Base-by-base conservation (phyloP, 2,888 invertebrate species). In the Cephonodes hylas region DNA sequence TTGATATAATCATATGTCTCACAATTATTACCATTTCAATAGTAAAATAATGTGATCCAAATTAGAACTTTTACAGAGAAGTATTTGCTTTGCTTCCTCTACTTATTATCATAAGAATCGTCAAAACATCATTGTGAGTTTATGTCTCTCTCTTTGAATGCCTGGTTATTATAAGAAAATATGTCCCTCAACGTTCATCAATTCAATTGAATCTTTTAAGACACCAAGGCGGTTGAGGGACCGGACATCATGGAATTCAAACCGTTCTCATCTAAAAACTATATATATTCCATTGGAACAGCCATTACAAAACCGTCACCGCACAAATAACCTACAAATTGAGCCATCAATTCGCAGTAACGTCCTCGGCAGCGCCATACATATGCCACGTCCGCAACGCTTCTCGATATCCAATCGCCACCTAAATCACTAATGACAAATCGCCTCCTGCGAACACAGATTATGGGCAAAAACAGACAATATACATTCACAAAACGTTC, bases 401-500 rank as follows among this genome's bases (percentile, higher is more conserved):
- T n/a, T 13, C 46, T 48, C 34, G 22, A 59, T 48, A n/a, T 31
- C 46, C 45, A 20, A 59, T 48, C 34, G 38, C 38, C 46, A 22
- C 23, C 22, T 59, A 48, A 59, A 46, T 59, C 45, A 59, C 34
- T 38, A 38, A 46, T 44, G 59, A 59, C 53, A 56, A 59, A 42
- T 59, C 23, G 10, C 15, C 59, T 59, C 31, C 66, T 59, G 66
- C 66, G 65, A 65, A 65, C 31, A 60, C 66, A 58, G 66, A 66
- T 74, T 68, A 74, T 74, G 66, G 67, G 42, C 65, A 67, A 69
- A 70, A 72, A 69, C 66, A 72, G 71, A 68, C 64, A 64, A 74
- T 75, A 68, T 64, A 65, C 69, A 75, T 75, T 75, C 74, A 59
- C 31, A 34, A 18, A 10, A 38, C 34, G 59, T 59, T n/a, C 34